Conservation (phyloP, 2,113 vertebrate genomes). For the Myotis lucifugus region DNA sequence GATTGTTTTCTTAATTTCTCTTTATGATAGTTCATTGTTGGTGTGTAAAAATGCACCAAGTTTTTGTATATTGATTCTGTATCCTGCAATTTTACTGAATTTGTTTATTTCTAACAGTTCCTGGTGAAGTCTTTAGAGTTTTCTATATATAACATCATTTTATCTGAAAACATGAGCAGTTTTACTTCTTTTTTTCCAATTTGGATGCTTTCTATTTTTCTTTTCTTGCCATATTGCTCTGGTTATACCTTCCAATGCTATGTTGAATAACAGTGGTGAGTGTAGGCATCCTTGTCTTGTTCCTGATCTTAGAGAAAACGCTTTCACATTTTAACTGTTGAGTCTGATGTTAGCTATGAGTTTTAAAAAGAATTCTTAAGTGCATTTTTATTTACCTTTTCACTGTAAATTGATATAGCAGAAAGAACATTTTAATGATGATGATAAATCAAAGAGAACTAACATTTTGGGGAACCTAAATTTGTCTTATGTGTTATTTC, state of each 20-base stretch:
- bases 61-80: background rate
- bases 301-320: background rate
- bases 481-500: background rate
- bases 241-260: background rate
- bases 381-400: constrained; percentile 5
- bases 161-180: background rate
- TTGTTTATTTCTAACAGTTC: background rate
- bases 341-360: background rate
- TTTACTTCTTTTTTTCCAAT: background rate
- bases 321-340: background rate
- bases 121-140: background rate
- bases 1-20: background rate
- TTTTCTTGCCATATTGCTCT: background rate
- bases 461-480: background rate
- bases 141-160: background rate
- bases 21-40: background rate
- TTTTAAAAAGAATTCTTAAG: background rate
- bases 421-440: background rate
- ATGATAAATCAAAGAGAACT: background rate
- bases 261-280: background rate
- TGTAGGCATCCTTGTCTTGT: background rate
- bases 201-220: background rate
- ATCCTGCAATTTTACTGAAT: background rate
- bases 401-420: background rate
- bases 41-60: background rate